Percentiles rank a stretch among this genome's conserved stretches.
Evolutionary conservation across 2,113 vertebrate genomes (phyloP).

Genomic region (Propithecus coquereli): DNA sequence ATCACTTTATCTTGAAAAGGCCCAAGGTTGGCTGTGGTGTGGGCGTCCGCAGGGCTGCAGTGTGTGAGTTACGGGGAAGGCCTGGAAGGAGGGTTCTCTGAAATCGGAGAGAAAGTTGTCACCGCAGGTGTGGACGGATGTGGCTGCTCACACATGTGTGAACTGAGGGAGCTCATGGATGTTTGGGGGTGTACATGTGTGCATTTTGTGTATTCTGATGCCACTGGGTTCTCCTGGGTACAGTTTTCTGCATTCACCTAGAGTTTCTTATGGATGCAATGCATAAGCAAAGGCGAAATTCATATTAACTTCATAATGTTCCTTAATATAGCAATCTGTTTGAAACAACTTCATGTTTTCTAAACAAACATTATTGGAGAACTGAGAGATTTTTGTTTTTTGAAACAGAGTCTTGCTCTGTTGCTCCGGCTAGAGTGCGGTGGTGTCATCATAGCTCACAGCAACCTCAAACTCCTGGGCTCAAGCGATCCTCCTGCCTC

Average conservation of each 20-base stretch:
- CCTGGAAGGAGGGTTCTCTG: not conserved
- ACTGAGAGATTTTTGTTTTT: not conserved
- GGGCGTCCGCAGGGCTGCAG: accelerated
- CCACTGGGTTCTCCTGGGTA: not conserved
- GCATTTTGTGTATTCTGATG: not conserved
- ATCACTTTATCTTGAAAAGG: not conserved
- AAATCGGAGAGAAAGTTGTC: not conserved
- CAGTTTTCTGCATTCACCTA: not conserved
- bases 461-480: too few relatives aligned
- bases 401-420: too few relatives aligned
- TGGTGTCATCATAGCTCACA: too few relatives aligned
- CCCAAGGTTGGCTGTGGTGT: not conserved
- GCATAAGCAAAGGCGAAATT: not conserved
- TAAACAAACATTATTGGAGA: not conserved
- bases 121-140: not conserved
- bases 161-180: not conserved
- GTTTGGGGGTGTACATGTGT: not conserved
- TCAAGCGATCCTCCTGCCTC: too few relatives aligned
- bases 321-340: not conserved
- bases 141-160: not conserved
- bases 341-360: not conserved
- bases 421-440: too few relatives aligned
- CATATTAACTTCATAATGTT: not conserved
- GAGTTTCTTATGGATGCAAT: not conserved
- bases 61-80: not conserved